Percentiles rank a stretch among this genome's conserved stretches.
These are phyloP conservation scores for Aphyosemion australe DNA, from an alignment of 2,113 vertebrate species.

Conservation along the genomic window DNA sequence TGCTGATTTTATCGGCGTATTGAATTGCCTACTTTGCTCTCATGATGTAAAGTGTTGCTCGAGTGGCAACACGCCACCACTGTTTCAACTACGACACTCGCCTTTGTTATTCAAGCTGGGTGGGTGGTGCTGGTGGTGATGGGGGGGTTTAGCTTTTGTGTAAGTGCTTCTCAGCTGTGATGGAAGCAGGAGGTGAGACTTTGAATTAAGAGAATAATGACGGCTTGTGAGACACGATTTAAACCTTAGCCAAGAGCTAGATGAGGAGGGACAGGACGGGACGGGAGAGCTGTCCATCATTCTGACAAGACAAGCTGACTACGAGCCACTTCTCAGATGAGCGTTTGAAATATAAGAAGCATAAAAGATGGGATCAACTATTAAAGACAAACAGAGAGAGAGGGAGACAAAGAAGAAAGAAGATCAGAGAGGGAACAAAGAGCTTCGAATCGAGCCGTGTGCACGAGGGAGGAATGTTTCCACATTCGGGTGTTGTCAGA, in stretches of 20 bases:
- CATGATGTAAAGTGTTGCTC: conserved; percentile 27
- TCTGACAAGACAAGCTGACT: conserved; percentile 64
- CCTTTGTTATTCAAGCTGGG: conserved; percentile 65
- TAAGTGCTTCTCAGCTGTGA: conserved; percentile 30
- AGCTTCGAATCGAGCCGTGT: conserved; percentile 50
- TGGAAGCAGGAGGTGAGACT: conserved; percentile 18
- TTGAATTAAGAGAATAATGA: conserved; percentile 66
- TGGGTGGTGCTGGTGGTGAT: too few relatives aligned
- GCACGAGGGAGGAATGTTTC: conserved; percentile 51
- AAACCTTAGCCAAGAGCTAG: conserved; percentile 41
- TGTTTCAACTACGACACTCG: conserved; percentile 53
- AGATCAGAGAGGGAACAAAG: not conserved
- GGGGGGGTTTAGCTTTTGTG: conserved; percentile 57
- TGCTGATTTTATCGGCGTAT: not conserved
- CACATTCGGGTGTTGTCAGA: conserved; percentile 53
- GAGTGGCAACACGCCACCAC: conserved; percentile 42
- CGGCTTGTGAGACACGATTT: conserved; percentile 53
- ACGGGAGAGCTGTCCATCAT: conserved; percentile 48
- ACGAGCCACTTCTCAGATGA: conserved; percentile 63
- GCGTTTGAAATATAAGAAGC: conserved; percentile 78
- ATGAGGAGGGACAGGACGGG: conserved; percentile 27
- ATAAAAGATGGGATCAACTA: conserved; percentile 67
- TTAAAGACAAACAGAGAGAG: conserved; percentile 49
- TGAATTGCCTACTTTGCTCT: conserved; percentile 38
- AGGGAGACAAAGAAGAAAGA: conserved; percentile 24